Base-by-base conservation (phyloP, 2,797 vertebrate species). In the Pantherophis vulpinus region DNA sequence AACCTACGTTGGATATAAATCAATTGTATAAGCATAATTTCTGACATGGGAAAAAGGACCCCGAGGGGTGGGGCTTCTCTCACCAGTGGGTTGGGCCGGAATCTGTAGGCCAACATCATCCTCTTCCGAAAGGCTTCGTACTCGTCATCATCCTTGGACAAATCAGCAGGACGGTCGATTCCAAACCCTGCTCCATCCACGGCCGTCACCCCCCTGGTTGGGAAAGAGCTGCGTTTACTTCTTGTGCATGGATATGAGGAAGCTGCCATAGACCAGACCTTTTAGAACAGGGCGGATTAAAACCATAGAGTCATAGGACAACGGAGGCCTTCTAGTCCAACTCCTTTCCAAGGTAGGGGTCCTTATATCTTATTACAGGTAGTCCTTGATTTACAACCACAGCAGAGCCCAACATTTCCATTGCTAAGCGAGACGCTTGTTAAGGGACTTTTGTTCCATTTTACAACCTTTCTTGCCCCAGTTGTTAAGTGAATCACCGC, bases 31-130 rank as follows among this genome's bases (percentile, higher is more conserved):
- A 42, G 16, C 8, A 2, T 61, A 14, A 51, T 79, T 91, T 91
- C 70, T 58, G 56, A 37, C 11, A 86, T 42, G 10, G 4, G 14
- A 4, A 16, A 14, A 29, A 16, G 7, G 4, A 10, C 3, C 23
- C 11, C 8, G 29, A 10, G 4, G n/a, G n/a, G 11, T 13, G 1
- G 0, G 7, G 61, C 6, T 42, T 20, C 97, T 74, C 97, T 83
- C 97, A 99, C 99, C 98, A 99, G 93, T 0, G 99, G 99, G 94
- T 99, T 99, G 16, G 99, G 99, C 90, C 99, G 98, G 98, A 99
- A 99, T 60, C 99, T 98, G 95, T 99, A 99, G 0, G 99, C 99
- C 56, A 99, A 97, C 99, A 99, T 99, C 99, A 99, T 99, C 90
- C 99, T 98, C 94, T 99, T 99, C 10, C 99, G 98, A 96, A 99